Evolutionary conservation across 2,113 vertebrate species (phyloP).

Genomic region (Caranx ignobilis): DNA sequence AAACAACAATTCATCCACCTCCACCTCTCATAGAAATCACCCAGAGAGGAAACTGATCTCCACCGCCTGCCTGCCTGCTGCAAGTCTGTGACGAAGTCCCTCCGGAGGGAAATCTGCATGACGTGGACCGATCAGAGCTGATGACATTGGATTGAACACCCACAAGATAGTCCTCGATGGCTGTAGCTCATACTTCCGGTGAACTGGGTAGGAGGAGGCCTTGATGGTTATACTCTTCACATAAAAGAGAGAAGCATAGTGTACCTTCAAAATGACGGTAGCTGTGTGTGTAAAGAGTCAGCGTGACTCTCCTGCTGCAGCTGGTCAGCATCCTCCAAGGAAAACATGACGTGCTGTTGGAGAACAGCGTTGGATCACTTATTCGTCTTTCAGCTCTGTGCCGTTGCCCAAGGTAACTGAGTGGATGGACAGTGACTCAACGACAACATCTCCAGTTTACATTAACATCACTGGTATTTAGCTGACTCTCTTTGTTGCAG

Average conservation of each 20-base stretch:
- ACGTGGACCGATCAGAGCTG: neutral
- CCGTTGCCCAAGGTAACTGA: constrained; percentile 11
- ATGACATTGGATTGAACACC: constrained; percentile 20
- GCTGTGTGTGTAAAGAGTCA: neutral
- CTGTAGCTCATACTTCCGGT: constrained; percentile 14
- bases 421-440: constrained; percentile 10
- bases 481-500: neutral
- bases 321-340: neutral
- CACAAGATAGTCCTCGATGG: constrained; percentile 18
- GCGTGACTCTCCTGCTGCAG: constrained; percentile 1
- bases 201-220: constrained; percentile 28
- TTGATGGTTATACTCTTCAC: neutral
- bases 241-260: neutral
- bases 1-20: constrained; percentile 17
- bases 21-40: neutral
- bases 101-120: constrained; percentile 1
- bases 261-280: neutral
- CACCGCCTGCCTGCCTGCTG: neutral
- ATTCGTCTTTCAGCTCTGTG: constrained; percentile 4
- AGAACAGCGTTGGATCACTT: neutral
- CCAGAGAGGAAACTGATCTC: constrained; percentile 6
- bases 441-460: neutral
- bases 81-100: neutral
- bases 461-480: neutral
- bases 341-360: constrained; percentile 18